A percentile compares a stretch with the other conserved stretches of the same genome.
phyloP scores from a whole-genome alignment of 2,888 invertebrate species.

The Stratiomys singularior region DNA sequence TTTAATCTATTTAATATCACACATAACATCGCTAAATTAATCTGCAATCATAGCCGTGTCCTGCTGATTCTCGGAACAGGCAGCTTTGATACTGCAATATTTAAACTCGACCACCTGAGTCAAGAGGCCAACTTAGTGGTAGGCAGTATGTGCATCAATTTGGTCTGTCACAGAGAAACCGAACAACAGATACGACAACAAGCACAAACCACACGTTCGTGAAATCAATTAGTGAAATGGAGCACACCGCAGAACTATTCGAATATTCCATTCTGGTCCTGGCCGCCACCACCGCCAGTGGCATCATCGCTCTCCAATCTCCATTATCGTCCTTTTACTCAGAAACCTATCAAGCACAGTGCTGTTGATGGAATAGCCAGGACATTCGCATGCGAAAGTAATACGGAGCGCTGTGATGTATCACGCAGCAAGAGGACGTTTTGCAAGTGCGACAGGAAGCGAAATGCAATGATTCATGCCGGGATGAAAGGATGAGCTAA shows the following conservation, averaged over 20 bases:
- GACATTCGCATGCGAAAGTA: not conserved
- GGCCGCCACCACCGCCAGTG: not conserved
- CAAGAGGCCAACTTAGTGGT: conserved; percentile 23
- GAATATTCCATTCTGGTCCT: conserved; percentile 28
- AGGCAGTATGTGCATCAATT: conserved; percentile 1
- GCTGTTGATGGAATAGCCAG: conserved; percentile 1
- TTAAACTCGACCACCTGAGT: conserved; percentile 14
- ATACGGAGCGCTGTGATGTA: not conserved
- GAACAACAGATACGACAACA: conserved; percentile 44
- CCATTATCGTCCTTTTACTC: conserved; percentile 40
- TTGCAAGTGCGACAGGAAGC: not conserved
- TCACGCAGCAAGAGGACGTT: not conserved
- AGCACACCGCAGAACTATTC: conserved; percentile 42
- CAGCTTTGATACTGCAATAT: not conserved
- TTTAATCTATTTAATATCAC: no score
- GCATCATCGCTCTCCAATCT: not conserved
- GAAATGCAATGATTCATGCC: conserved; percentile 34
- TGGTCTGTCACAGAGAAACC: conserved; percentile 43
- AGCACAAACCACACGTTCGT: conserved; percentile 43
- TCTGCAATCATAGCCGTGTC: not conserved
- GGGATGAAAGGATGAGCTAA: not conserved
- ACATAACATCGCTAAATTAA: not conserved
- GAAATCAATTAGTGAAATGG: conserved; percentile 47
- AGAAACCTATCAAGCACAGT: conserved; percentile 30
- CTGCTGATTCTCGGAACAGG: not conserved